Base-by-base conservation (phyloP, 1,140 invertebrate species). In the Scaptomyza montana region DNA sequence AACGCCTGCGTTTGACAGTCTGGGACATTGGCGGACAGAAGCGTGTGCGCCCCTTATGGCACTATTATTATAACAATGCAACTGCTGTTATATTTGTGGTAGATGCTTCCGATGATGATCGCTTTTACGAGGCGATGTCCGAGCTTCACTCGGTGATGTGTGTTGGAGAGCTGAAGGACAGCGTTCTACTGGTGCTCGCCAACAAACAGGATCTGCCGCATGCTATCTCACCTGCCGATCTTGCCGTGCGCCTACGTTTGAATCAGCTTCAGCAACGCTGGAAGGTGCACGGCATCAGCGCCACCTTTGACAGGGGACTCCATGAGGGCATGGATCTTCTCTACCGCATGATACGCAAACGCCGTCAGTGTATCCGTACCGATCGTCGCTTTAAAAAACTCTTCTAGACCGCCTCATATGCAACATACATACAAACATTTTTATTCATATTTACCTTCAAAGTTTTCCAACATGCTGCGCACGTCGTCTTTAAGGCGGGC, bases 391-490 rank as follows among this genome's bases (percentile, higher is more conserved):
- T n/a, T 2, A 21, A 65, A 7, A n/a, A 16, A 13, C 9, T 1
- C 13, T 1, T 28, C 19, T 54, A 25, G 5, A 2, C 36, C 19
- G 3, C 6, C 4, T 19, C 21, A 3, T 9, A 4, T 30, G 28
- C 5, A 10, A 25, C 47, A 28, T 12, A 25, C 28, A 51, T 7
- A 36, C 28, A 30, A 25, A 25, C 21, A 25, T 25, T 25, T 33
- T 2, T 16, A 19, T 54, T 10, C 9, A 19, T 39, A 9, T 30
- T 19, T 94, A 97, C 97, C 97, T 95, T 97, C 96, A 93, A 98
- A 99, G 92, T 99, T 99, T 92, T 99, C 98, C 36, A 98, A 92
- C 97, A 99, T 99, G 57, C 98, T 98, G 93, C 97, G 98, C 0
- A 99, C 96, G 93, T 99, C 98, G 92, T 99, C 98, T 93, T 98